A percentile compares a stretch with the other conserved stretches of the same genome.
Conservation (phyloP, 2,797 vertebrate species). For the Xerus rutilus region DNA sequence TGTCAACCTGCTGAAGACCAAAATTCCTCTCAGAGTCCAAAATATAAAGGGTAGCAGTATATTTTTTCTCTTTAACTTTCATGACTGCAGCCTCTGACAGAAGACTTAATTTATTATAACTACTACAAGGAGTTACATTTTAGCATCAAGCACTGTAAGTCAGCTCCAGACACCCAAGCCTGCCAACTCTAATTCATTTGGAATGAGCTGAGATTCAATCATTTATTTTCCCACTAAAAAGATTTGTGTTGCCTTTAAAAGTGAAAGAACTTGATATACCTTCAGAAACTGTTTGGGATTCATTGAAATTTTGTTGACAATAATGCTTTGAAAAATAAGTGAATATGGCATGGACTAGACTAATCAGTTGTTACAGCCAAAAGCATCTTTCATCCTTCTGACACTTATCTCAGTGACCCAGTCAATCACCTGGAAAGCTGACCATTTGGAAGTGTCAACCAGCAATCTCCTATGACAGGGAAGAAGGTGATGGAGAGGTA, state of each 20-base stretch:
- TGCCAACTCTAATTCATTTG: constrained; percentile 77
- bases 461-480: background rate
- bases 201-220: constrained; percentile 40
- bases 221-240: constrained; percentile 73
- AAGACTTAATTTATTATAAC: constrained; percentile 81
- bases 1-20: constrained; percentile 75
- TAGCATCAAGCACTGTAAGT: constrained; percentile 66
- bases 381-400: background rate
- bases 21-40: constrained; percentile 73
- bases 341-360: background rate
- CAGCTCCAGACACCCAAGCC: constrained; percentile 60
- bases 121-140: constrained; percentile 75
- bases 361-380: background rate
- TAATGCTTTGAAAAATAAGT: background rate
- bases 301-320: constrained; percentile 51
- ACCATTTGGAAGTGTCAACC: background rate
- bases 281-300: constrained; percentile 27
- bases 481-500: background rate
- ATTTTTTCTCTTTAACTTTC: constrained; percentile 76
- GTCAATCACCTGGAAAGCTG: background rate
- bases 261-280: constrained; percentile 57
- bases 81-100: constrained; percentile 70
- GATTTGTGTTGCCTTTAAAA: constrained; percentile 60
- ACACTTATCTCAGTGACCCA: background rate
- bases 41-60: constrained; percentile 71